A percentile compares a stretch with the other conserved stretches of the same genome.
phyloP scores from a whole-genome alignment of 2,797 vertebrate species.

The Scleropages formosus region DNA sequence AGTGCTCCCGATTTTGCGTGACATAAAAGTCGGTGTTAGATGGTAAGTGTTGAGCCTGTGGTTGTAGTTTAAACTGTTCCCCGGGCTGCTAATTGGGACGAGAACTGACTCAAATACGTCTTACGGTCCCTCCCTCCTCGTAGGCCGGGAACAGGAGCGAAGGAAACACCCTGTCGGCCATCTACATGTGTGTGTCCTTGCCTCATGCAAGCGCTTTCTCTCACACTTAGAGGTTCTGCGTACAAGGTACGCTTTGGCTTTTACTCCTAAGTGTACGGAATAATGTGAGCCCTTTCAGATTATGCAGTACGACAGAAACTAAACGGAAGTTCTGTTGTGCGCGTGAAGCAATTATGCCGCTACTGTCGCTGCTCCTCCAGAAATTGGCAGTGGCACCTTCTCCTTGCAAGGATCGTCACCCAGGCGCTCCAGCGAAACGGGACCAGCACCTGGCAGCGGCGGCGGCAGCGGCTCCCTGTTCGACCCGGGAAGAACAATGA shows the following conservation, averaged over 20 bases:
- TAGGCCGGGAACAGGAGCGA: no score
- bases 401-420: background rate
- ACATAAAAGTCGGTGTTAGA: constrained; percentile 19
- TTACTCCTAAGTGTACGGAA: no score
- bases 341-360: background rate
- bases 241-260: background rate
- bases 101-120: no score
- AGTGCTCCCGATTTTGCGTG: constrained; percentile 27
- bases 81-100: background rate
- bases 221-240: background rate
- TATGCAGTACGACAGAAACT: background rate
- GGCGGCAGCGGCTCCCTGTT: background rate
- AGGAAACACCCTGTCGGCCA: background rate
- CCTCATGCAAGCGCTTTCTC: background rate
- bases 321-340: no score
- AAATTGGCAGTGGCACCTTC: background rate
- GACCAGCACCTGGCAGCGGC: constrained; percentile 8
- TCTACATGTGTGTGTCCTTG: background rate
- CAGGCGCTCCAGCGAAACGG: background rate
- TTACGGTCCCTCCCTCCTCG: no score
- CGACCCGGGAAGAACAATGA: background rate
- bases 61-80: constrained; percentile 5
- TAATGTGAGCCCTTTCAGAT: background rate
- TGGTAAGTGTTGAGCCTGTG: constrained; percentile 18
- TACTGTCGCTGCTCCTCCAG: background rate